phyloP scores from a whole-genome alignment of 2,113 vertebrate genomes.

The Ageneiosus marmoratus region DNA sequence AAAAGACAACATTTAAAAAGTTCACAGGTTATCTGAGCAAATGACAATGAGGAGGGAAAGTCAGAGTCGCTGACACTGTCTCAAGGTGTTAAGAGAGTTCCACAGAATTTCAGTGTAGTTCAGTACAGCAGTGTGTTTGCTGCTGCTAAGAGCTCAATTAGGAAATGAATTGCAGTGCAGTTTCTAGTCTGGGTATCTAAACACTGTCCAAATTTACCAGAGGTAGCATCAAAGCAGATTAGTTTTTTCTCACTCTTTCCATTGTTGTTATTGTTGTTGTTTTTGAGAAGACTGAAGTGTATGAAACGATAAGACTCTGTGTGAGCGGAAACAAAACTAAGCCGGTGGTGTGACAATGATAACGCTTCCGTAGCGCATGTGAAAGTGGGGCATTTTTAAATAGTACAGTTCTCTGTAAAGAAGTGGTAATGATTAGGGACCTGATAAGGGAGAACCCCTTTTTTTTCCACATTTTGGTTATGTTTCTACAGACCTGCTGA shows the following conservation, averaged over 20 bases:
- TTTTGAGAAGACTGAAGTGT: not conserved
- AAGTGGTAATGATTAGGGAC: not conserved
- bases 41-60: not conserved
- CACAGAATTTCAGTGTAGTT: not conserved
- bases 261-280: not conserved
- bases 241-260: accelerated
- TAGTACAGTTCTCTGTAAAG: conserved; percentile 30
- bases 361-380: conserved; percentile 19
- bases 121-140: not conserved
- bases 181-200: not conserved
- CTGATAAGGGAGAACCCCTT: not conserved
- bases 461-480: not conserved
- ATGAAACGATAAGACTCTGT: not conserved
- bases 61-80: not conserved
- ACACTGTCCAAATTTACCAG: not conserved
- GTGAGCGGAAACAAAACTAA: conserved; percentile 8
- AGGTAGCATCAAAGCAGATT: not conserved
- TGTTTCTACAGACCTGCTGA: not conserved
- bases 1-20: not conserved
- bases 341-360: not conserved
- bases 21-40: not conserved
- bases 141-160: not conserved
- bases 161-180: not conserved
- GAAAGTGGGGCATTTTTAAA: conserved; percentile 45
- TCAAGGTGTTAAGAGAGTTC: not conserved